phyloP scores from a whole-genome alignment of 2,797 vertebrate species.

The Syngnathus rostellatus region DNA sequence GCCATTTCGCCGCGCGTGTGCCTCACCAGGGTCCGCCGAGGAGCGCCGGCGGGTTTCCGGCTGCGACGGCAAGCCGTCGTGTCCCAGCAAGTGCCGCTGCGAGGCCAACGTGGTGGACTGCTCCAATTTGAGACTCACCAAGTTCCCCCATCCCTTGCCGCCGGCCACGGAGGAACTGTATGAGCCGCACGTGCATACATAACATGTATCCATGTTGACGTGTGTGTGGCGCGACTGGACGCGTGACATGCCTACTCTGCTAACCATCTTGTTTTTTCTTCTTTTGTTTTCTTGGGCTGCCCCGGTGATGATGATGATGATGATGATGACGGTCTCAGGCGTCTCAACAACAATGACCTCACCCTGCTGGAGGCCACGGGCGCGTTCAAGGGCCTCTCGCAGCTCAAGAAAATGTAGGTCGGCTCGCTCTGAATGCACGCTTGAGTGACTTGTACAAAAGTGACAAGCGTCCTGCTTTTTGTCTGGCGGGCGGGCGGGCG shows the following conservation, averaged over 20 bases:
- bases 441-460: slow-evolving; percentile 1
- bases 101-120: slow-evolving; percentile 89
- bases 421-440: not conserved
- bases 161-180: slow-evolving; percentile 87
- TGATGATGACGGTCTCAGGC: slow-evolving; percentile 55
- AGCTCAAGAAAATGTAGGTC: slow-evolving; percentile 93
- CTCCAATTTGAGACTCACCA: slow-evolving; percentile 85
- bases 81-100: slow-evolving; percentile 90
- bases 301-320: slow-evolving; percentile 2
- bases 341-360: slow-evolving; percentile 95
- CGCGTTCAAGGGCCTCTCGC: slow-evolving; percentile 83
- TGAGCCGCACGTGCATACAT: slow-evolving; percentile 38
- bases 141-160: slow-evolving; percentile 87
- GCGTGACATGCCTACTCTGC: not conserved
- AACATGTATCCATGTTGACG: slow-evolving; percentile 20
- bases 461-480: not conserved
- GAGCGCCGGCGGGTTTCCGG: slow-evolving; percentile 82
- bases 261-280: slow-evolving; percentile 14
- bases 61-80: slow-evolving; percentile 84
- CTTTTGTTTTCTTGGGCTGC: not conserved
- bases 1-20: not conserved
- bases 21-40: slow-evolving; percentile 75
- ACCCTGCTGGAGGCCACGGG: slow-evolving; percentile 87
- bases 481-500: too few species aligned
- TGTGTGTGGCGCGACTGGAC: slow-evolving; percentile 18